Evolutionary conservation across 2,113 vertebrate genomes (phyloP).

Genomic region (Hyaena hyaena): DNA sequence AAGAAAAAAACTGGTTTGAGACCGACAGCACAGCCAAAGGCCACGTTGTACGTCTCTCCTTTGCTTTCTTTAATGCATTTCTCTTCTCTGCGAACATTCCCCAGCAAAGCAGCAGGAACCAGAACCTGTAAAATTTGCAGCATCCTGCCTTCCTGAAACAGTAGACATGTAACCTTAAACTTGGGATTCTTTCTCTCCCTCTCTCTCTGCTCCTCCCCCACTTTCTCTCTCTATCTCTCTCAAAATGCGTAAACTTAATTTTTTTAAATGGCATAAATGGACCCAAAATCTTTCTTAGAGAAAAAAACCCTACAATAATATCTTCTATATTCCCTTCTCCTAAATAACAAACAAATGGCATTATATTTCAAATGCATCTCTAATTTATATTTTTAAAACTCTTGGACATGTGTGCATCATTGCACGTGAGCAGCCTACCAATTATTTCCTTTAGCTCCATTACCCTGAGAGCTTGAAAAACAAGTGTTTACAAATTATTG

Average conservation of each 20-base stretch:
- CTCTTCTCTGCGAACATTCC: background rate
- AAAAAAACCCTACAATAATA: background rate
- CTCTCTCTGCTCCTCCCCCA: too few relatives aligned
- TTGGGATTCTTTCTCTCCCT: background rate
- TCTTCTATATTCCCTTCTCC: background rate
- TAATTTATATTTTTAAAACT: background rate
- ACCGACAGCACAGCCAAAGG: rapidly evolving
- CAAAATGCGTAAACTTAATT: background rate
- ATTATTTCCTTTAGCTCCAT: background rate
- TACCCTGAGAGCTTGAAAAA: background rate
- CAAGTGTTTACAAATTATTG: background rate
- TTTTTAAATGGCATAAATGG: background rate
- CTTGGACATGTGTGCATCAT: background rate
- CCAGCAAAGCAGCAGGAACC: background rate
- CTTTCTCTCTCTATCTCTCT: too few relatives aligned
- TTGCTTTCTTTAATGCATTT: background rate
- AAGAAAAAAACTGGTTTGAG: background rate
- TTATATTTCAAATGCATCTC: background rate
- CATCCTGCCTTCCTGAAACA: background rate
- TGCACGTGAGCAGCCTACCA: background rate
- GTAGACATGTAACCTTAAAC: background rate
- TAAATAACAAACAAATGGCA: background rate
- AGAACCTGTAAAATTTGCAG: background rate
- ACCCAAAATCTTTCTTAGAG: background rate
- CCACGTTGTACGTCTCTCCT: background rate